Evolutionary conservation across 1,140 invertebrate species (phyloP), one percentile per base, ranked within the genome.

Genomic region (Neodiprion pinetum): DNA sequence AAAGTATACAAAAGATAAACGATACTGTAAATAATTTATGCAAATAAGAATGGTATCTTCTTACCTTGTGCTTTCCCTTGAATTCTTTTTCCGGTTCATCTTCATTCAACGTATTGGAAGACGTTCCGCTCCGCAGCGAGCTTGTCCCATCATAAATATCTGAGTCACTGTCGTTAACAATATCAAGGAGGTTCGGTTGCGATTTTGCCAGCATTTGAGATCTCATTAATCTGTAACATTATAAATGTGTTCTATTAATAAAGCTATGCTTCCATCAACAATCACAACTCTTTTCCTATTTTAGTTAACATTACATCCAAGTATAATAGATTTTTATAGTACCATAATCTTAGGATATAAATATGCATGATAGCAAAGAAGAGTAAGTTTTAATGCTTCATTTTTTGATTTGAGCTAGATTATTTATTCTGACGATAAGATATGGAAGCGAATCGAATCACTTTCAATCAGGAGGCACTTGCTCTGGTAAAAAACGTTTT

Each of bases 141-240:
- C 68, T 81, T 7, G 84, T 78, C 9, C 84, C 82, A 66, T 86
- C 83, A 65, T 86, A 86, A 65, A 85, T 86, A 70, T 83, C 82
- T 8, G 82, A 83, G 76, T 86, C 84, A 65, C 84, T 85, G 66
- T 87, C 86, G 50, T 87, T 87, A 12, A 83, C 78, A 23, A 86
- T 83, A 21, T 85, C 85, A 1, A 87, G 71, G 11, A 90, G 77
- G 83, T 90, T 89, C 3, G 89, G 89, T 72, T 89, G 88, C 7
- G 89, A 90, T 71, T 88, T 85, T 1, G 88, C 88, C 70, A 89
- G 74, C 84, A 86, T 85, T 48, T 82, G 81, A 21, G 87, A 89
- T 66, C 88, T 83, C 81, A 87, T 85, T 72, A 88, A 81, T 80
- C 88, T 90, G 76, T 1, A 84, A 80, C 78, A 70, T 14, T 65